Conservation (phyloP, 2,797 vertebrate species). For the Microtus obscurus region DNA sequence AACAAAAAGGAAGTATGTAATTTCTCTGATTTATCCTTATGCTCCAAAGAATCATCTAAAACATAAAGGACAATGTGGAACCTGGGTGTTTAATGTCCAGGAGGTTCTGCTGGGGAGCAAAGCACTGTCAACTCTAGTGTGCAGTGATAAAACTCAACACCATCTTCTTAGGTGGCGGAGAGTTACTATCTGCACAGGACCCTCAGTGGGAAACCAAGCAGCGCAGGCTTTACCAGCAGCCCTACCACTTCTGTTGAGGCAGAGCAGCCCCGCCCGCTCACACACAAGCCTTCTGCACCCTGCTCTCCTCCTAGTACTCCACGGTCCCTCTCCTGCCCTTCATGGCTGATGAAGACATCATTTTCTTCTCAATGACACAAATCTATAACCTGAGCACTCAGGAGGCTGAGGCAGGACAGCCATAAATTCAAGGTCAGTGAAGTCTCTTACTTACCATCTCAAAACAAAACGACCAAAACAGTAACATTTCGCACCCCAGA, state of each 20-base stretch:
- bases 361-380: neutral
- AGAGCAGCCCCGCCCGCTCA: neutral
- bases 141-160: neutral
- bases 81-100: neutral
- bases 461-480: neutral
- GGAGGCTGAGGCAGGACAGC: neutral
- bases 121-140: neutral
- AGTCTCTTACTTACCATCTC: neutral
- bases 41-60: slow-evolving; percentile 46
- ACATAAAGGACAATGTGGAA: neutral
- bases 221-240: neutral
- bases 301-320: neutral
- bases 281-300: neutral
- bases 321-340: neutral
- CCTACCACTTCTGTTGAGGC: slow-evolving; percentile 16
- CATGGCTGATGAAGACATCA: neutral
- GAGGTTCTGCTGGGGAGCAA: neutral
- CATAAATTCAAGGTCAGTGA: neutral
- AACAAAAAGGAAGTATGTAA: neutral
- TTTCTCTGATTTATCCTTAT: slow-evolving; percentile 34
- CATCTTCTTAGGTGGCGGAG: neutral
- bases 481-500: neutral
- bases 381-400: neutral
- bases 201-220: neutral
- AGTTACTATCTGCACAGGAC: neutral